Percentiles rank a stretch among this genome's conserved stretches.
Conservation (phyloP, 2,888 invertebrate species). For the Timema cristinae region DNA sequence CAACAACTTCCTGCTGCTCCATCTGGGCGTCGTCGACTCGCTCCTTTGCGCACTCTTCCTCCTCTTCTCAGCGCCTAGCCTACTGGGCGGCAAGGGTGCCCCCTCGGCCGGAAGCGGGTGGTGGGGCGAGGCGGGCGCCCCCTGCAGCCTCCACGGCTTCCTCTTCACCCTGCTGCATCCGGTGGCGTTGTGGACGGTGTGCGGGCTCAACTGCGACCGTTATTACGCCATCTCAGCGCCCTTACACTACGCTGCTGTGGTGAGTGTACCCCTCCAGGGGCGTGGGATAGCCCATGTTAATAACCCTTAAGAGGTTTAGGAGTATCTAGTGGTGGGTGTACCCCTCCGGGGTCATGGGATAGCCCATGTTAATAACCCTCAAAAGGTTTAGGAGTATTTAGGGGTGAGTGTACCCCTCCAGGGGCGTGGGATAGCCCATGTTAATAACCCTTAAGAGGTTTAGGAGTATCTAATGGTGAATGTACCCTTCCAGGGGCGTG, state of each 20-base stretch:
- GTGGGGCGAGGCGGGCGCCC: constrained; percentile 36
- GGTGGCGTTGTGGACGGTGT: constrained; percentile 73
- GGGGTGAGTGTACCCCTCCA: too few species aligned
- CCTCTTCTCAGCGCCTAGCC: constrained; percentile 53
- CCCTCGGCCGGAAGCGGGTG: constrained; percentile 16
- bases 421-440: too few species aligned
- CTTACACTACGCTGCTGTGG: constrained; percentile 71
- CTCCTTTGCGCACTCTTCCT: constrained; percentile 60
- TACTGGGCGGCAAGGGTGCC: constrained; percentile 31
- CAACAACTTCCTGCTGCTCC: constrained; percentile 67
- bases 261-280: constrained; percentile 60
- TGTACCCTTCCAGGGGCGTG: too few species aligned
- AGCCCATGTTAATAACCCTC: too few species aligned
- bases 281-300: constrained; percentile 40
- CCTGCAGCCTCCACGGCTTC: constrained; percentile 63
- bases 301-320: too few species aligned
- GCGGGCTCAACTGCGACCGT: constrained; percentile 72
- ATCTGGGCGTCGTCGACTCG: constrained; percentile 66
- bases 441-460: constrained; percentile 40
- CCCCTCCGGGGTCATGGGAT: too few species aligned
- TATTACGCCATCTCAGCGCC: constrained; percentile 79
- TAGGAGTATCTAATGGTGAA: too few species aligned
- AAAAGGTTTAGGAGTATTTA: too few species aligned
- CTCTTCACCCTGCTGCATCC: constrained; percentile 68
- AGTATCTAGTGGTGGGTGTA: too few species aligned